Evolutionary conservation across 2,113 vertebrate genomes (phyloP).

Genomic region (Bagarius yarrelli): DNA sequence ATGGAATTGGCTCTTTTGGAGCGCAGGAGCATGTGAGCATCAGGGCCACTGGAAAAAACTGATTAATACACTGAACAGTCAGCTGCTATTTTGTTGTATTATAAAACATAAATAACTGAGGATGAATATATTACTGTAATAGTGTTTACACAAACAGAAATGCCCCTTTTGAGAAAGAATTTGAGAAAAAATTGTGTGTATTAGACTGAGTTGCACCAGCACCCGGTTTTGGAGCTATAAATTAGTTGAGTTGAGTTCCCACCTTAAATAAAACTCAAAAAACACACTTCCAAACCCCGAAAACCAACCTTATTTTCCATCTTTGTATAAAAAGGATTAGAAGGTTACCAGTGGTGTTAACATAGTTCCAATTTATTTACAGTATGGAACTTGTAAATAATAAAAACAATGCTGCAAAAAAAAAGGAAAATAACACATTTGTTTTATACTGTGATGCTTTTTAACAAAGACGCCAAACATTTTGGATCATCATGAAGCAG

Average conservation of each 20-base stretch:
- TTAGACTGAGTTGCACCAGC: not conserved
- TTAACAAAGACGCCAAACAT: too few species aligned
- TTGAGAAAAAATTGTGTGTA: not conserved
- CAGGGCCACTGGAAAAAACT: constrained; percentile 79
- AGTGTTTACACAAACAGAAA: not conserved
- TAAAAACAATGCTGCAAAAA: too few species aligned
- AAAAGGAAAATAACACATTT: too few species aligned
- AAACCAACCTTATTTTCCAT: not conserved
- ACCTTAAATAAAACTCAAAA: not conserved
- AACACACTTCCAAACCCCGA: too few species aligned
- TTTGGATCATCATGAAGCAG: too few species aligned
- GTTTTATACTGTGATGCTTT: too few species aligned
- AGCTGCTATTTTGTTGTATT: too few species aligned
- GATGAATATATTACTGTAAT: not conserved
- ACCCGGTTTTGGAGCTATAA: not conserved
- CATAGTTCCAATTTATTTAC: too few species aligned
- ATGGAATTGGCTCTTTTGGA: constrained; percentile 81
- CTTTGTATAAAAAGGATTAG: too few species aligned
- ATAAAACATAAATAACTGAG: not conserved
- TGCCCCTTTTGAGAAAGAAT: not conserved
- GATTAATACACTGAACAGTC: not conserved
- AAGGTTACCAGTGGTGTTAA: too few species aligned
- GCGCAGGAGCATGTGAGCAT: constrained; percentile 82
- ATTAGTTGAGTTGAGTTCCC: not conserved
- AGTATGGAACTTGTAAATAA: too few species aligned